These are phyloP conservation scores for Chlamydotis undulata DNA, from an alignment of 2,113 vertebrate genomes.

Conservation along the genomic window DNA sequence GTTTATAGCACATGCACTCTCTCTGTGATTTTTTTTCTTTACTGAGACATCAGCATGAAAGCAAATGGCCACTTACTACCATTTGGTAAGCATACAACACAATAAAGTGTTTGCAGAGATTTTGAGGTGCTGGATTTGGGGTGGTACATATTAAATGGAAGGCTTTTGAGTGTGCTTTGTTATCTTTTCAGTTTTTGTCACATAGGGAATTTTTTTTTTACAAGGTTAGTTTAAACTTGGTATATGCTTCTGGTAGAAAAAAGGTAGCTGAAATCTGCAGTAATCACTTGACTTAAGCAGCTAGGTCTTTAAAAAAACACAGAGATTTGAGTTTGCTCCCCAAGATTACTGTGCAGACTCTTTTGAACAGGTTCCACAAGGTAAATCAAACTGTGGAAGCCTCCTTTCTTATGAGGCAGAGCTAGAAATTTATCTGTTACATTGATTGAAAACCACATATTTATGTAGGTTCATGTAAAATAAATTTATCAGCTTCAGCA, in stretches of 20 bases:
- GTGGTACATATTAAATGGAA: background rate
- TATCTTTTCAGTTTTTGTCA: background rate
- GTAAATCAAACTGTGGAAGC: background rate
- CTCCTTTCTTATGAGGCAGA: background rate
- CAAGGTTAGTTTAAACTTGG: background rate
- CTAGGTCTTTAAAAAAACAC: background rate
- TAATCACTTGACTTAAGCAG: background rate
- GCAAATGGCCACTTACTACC: background rate
- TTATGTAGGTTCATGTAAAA: background rate
- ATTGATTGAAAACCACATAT: background rate
- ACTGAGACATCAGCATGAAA: background rate
- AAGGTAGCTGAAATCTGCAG: background rate
- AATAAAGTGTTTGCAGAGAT: background rate
- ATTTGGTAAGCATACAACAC: background rate
- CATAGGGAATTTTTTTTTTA: background rate
- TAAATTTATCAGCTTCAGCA: background rate
- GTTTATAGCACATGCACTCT: background rate
- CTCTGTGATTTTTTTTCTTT: background rate
- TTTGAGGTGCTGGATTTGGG: background rate
- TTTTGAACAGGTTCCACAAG: background rate
- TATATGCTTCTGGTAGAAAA: background rate
- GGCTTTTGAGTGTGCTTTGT: background rate
- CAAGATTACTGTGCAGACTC: background rate
- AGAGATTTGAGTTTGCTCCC: background rate
- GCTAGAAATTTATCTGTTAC: background rate